Conservation (phyloP, 2,113 vertebrate genomes). For the Tachycineta bicolor region DNA sequence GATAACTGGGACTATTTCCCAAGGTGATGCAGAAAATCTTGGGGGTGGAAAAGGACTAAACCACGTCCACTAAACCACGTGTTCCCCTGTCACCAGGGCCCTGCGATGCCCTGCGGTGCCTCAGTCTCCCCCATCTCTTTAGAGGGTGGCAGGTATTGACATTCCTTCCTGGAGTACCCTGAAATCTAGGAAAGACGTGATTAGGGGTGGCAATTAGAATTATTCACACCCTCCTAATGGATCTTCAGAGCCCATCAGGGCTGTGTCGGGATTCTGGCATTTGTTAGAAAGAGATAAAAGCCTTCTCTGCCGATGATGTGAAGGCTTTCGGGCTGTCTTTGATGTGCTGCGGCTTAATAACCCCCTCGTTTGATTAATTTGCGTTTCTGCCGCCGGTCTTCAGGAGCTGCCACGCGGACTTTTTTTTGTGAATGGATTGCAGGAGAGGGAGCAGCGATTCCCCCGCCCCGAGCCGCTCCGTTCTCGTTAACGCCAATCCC, state of each 20-base stretch:
- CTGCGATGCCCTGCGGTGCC: not conserved
- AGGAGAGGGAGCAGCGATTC: slow-evolving; percentile 26
- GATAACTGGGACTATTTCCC: not conserved
- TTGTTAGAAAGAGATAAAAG: slow-evolving; percentile 26
- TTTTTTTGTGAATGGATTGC: slow-evolving; percentile 41
- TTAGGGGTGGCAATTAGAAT: not conserved
- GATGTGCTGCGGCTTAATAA: not conserved
- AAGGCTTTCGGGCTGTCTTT: slow-evolving; percentile 9
- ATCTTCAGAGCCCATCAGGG: not conserved
- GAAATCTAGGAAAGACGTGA: not conserved
- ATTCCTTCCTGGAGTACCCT: not conserved
- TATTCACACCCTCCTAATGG: not conserved
- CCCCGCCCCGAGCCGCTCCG: slow-evolving; percentile 19
- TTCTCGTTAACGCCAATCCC: slow-evolving; percentile 47
- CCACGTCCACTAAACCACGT: fast-evolving
- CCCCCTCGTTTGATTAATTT: slow-evolving; percentile 43
- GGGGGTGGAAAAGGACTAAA: not conserved
- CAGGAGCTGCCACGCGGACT: slow-evolving; percentile 20
- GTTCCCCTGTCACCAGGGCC: not conserved
- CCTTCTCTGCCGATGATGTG: not conserved
- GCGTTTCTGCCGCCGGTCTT: not conserved
- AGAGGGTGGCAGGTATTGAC: fast-evolving
- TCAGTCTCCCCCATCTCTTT: not conserved
- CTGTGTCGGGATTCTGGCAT: not conserved
- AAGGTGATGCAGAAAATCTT: not conserved